Evolutionary conservation across 2,888 invertebrate species (phyloP).

Genomic region (Eupithecia dodoneata): DNA sequence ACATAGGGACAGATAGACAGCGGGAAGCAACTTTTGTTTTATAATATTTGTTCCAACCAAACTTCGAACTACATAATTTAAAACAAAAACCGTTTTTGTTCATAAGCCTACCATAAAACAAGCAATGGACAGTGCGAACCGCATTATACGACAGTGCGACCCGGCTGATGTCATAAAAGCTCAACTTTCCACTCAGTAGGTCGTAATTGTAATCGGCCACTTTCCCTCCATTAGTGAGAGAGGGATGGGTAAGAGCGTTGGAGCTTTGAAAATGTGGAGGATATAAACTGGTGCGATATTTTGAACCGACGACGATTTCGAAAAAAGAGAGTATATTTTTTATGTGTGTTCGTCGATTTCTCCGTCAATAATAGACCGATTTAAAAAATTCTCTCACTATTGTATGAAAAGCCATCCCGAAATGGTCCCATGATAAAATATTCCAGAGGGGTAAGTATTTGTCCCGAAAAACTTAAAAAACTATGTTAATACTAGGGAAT

Average conservation of each 20-base stretch:
- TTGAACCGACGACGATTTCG: not conserved
- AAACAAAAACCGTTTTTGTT: conserved; percentile 11
- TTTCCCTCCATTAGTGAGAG: conserved; percentile 67
- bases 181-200: conserved; percentile 66
- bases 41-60: too few species aligned
- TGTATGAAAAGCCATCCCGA: too few species aligned
- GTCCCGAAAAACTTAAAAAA: too few species aligned
- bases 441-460: too few species aligned
- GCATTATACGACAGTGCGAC: conserved; percentile 35
- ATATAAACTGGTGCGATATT: not conserved
- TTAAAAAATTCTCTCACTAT: too few species aligned
- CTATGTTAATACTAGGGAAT: too few species aligned
- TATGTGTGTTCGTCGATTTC: too few species aligned
- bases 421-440: too few species aligned
- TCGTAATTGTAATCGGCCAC: conserved; percentile 72
- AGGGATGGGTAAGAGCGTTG: conserved; percentile 38
- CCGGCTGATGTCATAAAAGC: conserved; percentile 52
- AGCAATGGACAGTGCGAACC: conserved; percentile 16
- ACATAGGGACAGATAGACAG: too few species aligned
- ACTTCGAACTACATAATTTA: not conserved
- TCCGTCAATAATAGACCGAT: too few species aligned
- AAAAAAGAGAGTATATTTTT: too few species aligned
- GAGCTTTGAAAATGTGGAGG: conserved; percentile 24
- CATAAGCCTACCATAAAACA: conserved; percentile 20
- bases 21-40: too few species aligned